Percentiles rank a stretch among this genome's conserved stretches.
Conservation (phyloP, 2,888 invertebrate species). For the Pegoplata infirma region DNA sequence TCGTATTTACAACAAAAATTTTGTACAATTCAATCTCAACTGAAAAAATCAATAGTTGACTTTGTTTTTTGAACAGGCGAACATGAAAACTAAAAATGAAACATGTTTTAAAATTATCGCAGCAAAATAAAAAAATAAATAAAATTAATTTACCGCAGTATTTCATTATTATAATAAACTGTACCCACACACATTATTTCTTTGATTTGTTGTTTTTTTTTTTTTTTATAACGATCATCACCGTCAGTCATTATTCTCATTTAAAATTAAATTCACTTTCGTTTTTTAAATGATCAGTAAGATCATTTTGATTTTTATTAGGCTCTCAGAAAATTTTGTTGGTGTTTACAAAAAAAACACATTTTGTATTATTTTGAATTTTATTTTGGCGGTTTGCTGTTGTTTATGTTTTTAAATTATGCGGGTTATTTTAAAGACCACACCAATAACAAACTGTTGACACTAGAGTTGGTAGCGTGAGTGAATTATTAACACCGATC, state of each 20-base stretch:
- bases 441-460: background rate
- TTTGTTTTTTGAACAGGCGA: constrained; percentile 19
- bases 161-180: too few species aligned
- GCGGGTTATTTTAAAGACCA: constrained; percentile 20
- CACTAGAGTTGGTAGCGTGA: too few species aligned
- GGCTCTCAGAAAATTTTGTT: constrained; percentile 29
- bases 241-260: background rate
- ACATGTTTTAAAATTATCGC: too few species aligned
- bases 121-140: too few species aligned
- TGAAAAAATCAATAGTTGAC: constrained; percentile 44
- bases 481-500: too few species aligned
- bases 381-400: background rate
- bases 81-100: background rate
- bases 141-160: too few species aligned
- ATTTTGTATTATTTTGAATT: background rate
- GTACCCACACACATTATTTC: too few species aligned
- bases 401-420: constrained; percentile 16
- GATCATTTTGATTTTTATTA: constrained; percentile 47
- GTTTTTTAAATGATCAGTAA: constrained; percentile 75
- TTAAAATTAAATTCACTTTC: constrained; percentile 67
- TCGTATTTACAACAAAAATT: background rate
- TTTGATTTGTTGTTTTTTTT: too few species aligned
- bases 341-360: background rate
- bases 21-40: constrained; percentile 20
- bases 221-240: background rate